Evolutionary conservation across 2,113 vertebrate genomes (phyloP).

Genomic region (Maccullochella peelii): DNA sequence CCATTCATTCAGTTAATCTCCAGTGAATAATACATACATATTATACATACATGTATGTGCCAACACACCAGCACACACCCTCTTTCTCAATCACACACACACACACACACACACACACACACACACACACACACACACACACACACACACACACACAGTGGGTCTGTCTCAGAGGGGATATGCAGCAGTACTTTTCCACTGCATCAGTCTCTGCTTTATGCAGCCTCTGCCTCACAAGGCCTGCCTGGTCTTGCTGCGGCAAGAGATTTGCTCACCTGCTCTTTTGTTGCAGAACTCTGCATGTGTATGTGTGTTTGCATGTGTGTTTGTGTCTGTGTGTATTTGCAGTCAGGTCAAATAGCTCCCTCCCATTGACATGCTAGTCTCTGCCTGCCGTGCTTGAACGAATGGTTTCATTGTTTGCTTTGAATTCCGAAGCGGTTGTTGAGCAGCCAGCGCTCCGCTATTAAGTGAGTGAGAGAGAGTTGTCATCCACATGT

Average conservation of each 20-base stretch:
- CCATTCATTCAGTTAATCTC: constrained; percentile 1
- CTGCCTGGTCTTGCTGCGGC: constrained; percentile 73
- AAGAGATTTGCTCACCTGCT: constrained; percentile 66
- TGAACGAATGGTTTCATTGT: constrained; percentile 32
- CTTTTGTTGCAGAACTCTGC: constrained; percentile 45
- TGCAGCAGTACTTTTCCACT: constrained; percentile 77
- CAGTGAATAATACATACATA: neutral
- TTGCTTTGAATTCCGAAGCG: constrained; percentile 28
- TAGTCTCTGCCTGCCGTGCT: constrained; percentile 9
- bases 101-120: neutral
- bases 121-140: constrained; percentile 13
- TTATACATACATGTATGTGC: constrained; percentile 1
- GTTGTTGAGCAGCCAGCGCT: constrained; percentile 8
- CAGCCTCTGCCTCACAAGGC: constrained; percentile 49
- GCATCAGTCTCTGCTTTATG: constrained; percentile 40
- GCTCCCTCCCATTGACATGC: constrained; percentile 31
- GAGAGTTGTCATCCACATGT: constrained; percentile 1
- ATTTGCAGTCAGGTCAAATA: constrained; percentile 25
- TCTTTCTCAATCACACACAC: constrained; percentile 13
- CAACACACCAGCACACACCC: neutral
- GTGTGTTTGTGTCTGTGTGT: neutral
- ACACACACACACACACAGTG: constrained; percentile 16
- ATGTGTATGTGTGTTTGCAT: neutral
- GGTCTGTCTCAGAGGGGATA: constrained; percentile 51
- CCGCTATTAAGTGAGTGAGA: neutral